These are phyloP conservation scores for Trichonephila inaurata DNA, from an alignment of 1,140 invertebrate species.

Conservation along the genomic window DNA sequence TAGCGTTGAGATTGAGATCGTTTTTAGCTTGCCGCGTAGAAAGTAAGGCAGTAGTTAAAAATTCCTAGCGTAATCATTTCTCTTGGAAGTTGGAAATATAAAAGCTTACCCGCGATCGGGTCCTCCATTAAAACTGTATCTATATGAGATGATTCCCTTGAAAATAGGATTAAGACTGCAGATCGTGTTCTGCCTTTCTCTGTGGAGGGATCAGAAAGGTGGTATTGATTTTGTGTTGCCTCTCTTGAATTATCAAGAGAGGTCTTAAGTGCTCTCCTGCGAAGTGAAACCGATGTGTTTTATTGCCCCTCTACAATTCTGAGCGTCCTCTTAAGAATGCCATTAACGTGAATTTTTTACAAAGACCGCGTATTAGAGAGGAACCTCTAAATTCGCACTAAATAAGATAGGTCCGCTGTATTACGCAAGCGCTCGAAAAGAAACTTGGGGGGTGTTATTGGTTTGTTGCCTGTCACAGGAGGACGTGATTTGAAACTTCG, in stretches of 20 bases:
- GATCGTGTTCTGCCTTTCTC: slow-evolving; percentile 1
- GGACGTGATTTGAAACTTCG: too few species aligned
- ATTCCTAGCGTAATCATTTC: background rate
- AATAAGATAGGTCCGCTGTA: too few species aligned
- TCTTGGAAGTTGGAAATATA: too few species aligned
- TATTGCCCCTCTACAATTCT: slow-evolving; percentile 10
- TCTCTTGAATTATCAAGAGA: slow-evolving; percentile 44
- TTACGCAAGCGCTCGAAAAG: background rate
- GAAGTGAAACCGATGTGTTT: slow-evolving; percentile 26
- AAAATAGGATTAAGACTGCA: background rate
- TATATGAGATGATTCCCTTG: background rate
- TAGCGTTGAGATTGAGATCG: too few species aligned
- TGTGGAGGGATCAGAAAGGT: background rate
- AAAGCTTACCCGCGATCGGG: too few species aligned
- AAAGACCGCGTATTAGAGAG: background rate
- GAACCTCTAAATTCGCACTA: slow-evolving; percentile 9
- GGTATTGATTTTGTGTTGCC: slow-evolving; percentile 40
- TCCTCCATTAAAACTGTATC: background rate
- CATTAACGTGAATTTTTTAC: slow-evolving; percentile 55
- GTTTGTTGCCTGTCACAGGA: too few species aligned
- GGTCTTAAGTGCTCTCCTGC: slow-evolving; percentile 3
- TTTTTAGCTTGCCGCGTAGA: background rate
- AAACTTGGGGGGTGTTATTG: too few species aligned
- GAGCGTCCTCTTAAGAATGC: slow-evolving; percentile 7
- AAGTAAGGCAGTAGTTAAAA: background rate